phyloP scores from a whole-genome alignment of 2,797 vertebrate species.

The Thripadectes ignobilis region DNA sequence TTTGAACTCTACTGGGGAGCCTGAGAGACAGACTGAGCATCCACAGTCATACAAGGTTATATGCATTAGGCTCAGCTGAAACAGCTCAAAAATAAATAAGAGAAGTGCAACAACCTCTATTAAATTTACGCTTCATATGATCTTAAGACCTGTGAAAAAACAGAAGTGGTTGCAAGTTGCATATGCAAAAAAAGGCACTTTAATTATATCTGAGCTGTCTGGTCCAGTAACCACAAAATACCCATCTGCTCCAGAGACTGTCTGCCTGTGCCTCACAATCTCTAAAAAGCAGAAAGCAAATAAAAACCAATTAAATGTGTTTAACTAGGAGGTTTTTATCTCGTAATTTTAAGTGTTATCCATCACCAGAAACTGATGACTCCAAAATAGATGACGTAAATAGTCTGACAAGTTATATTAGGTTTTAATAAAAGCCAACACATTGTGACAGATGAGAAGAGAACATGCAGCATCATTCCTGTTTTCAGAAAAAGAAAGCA shows the following conservation, averaged over 20 bases:
- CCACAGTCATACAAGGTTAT: not conserved
- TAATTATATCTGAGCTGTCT: not conserved
- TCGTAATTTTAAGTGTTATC: not conserved
- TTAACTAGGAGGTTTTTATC: not conserved
- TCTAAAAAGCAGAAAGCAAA: slow-evolving; percentile 16
- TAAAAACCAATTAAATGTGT: not conserved
- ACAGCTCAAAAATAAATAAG: not conserved
- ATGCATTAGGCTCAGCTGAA: not conserved
- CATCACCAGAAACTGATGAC: not conserved
- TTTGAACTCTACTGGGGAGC: not conserved
- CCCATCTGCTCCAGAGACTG: not conserved
- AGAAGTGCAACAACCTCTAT: not conserved
- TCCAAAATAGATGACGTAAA: not conserved
- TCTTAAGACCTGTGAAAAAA: not conserved
- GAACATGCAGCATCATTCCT: not conserved
- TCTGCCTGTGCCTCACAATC: not conserved
- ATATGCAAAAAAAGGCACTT: slow-evolving; percentile 23
- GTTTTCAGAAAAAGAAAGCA: not conserved
- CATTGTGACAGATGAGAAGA: not conserved
- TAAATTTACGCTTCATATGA: not conserved
- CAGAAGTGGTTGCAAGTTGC: not conserved
- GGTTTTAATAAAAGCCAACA: not conserved
- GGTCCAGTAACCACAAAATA: slow-evolving; percentile 4
- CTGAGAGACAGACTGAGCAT: not conserved
- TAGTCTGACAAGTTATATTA: not conserved